Evolutionary conservation across 1,140 invertebrate genomes (phyloP).

Genomic region (Prorops nasuta): DNA sequence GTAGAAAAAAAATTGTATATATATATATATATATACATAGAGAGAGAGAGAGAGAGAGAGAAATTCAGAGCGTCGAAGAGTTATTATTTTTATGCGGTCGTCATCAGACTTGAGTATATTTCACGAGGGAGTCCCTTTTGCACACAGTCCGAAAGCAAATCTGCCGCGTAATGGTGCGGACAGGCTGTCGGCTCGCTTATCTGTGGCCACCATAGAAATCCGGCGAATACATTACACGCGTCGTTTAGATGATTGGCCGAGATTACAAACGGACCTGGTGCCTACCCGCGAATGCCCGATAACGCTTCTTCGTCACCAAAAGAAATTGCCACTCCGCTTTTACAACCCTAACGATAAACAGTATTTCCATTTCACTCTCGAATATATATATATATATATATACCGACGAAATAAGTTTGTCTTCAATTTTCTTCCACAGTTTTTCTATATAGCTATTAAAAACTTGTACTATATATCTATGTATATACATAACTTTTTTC

Average conservation of each 20-base stretch:
- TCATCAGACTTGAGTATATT: not conserved
- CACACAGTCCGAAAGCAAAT: slow-evolving; percentile 27
- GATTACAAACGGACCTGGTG: slow-evolving; percentile 28
- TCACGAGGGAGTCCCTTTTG: slow-evolving; percentile 1
- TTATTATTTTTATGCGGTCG: not conserved
- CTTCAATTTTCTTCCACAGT: too few relatives aligned
- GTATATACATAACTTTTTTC: too few relatives aligned
- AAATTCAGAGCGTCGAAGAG: not conserved
- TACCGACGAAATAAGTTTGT: too few relatives aligned
- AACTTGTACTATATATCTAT: too few relatives aligned
- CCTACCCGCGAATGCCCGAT: slow-evolving; percentile 18
- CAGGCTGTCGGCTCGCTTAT: slow-evolving; percentile 40
- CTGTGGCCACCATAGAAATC: slow-evolving; percentile 33
- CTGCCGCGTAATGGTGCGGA: slow-evolving; percentile 38
- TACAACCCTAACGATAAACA: too few relatives aligned
- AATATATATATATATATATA: too few relatives aligned
- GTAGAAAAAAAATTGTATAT: too few relatives aligned
- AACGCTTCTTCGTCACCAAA: slow-evolving; percentile 19
- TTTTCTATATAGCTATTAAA: too few relatives aligned
- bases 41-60: too few relatives aligned
- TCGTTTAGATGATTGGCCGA: slow-evolving; percentile 48
- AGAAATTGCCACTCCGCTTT: not conserved
- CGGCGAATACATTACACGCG: slow-evolving; percentile 44
- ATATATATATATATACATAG: too few relatives aligned
- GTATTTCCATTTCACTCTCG: too few relatives aligned